These are phyloP conservation scores for Nomada ferruginata DNA, from an alignment of 2,888 invertebrate species.

Conservation along the genomic window DNA sequence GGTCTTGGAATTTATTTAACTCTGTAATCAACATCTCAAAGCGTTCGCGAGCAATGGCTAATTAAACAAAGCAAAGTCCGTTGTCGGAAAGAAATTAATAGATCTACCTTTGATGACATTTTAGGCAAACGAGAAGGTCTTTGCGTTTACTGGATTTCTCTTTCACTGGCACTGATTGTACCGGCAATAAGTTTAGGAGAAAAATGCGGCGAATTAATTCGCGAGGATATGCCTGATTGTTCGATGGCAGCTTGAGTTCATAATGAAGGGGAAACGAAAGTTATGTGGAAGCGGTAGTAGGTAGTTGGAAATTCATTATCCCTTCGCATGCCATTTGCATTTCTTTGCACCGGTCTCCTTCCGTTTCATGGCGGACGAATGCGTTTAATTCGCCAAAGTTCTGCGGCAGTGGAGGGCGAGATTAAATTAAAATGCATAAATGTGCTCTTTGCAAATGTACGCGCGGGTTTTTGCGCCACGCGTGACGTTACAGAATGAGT, in stretches of 20 bases:
- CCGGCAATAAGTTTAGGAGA: too few species aligned
- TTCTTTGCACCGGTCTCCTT: background rate
- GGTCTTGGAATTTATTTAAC: background rate
- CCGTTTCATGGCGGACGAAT: slow-evolving; percentile 6
- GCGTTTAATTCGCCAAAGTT: slow-evolving; percentile 25
- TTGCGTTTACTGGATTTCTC: too few species aligned
- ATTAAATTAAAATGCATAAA: slow-evolving; percentile 28
- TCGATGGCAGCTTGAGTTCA: background rate
- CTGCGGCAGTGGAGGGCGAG: too few species aligned
- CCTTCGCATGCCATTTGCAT: slow-evolving; percentile 30
- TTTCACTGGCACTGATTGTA: too few species aligned
- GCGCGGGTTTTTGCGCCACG: background rate
- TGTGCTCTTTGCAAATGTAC: background rate
- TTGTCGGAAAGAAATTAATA: background rate
- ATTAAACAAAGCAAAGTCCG: slow-evolving; percentile 8
- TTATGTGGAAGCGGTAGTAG: background rate
- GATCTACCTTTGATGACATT: too few species aligned
- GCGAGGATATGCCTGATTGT: too few species aligned
- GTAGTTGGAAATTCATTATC: slow-evolving; percentile 14
- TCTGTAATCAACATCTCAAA: slow-evolving; percentile 11
- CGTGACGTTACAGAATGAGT: background rate
- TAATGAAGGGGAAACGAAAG: background rate
- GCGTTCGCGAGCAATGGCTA: background rate
- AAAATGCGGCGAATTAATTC: too few species aligned
- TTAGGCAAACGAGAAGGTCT: too few species aligned